Percentiles rank a stretch among this genome's conserved stretches.
phyloP scores from a whole-genome alignment of 2,888 invertebrate genomes.

The Rhimphoctona megacephalus region DNA sequence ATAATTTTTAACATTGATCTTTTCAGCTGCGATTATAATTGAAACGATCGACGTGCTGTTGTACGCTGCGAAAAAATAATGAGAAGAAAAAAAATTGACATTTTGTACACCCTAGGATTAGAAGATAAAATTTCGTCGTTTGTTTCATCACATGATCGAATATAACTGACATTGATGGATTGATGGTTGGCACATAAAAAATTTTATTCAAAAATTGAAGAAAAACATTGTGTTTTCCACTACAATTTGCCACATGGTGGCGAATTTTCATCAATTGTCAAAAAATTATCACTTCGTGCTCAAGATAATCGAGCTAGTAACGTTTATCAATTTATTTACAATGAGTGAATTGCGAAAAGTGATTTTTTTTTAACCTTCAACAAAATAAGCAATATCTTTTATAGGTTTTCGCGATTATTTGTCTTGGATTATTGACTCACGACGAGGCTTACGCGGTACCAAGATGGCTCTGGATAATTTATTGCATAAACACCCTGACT shows the following conservation, averaged over 20 bases:
- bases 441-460: conserved; percentile 71
- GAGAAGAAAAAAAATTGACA: neutral
- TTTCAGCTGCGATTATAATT: conserved; percentile 49
- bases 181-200: neutral
- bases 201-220: neutral
- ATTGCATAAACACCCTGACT: conserved; percentile 75
- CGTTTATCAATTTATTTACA: neutral
- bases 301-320: conserved; percentile 73
- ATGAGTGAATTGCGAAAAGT: neutral
- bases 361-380: conserved; percentile 30
- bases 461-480: conserved; percentile 77
- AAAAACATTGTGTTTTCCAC: neutral
- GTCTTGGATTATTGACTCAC: conserved; percentile 68
- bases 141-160: conserved; percentile 14
- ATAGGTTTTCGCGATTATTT: conserved; percentile 70
- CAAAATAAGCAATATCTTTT: conserved; percentile 1
- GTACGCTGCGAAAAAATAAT: conserved; percentile 53
- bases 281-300: conserved; percentile 72
- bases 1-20: neutral
- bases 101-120: conserved; percentile 15
- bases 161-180: conserved; percentile 9
- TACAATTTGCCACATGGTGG: conserved; percentile 51
- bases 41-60: conserved; percentile 55
- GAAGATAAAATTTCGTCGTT: conserved; percentile 22
- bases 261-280: conserved; percentile 58